Base-by-base conservation (phyloP, 2,888 invertebrate genomes). In the Orthosia gothica region DNA sequence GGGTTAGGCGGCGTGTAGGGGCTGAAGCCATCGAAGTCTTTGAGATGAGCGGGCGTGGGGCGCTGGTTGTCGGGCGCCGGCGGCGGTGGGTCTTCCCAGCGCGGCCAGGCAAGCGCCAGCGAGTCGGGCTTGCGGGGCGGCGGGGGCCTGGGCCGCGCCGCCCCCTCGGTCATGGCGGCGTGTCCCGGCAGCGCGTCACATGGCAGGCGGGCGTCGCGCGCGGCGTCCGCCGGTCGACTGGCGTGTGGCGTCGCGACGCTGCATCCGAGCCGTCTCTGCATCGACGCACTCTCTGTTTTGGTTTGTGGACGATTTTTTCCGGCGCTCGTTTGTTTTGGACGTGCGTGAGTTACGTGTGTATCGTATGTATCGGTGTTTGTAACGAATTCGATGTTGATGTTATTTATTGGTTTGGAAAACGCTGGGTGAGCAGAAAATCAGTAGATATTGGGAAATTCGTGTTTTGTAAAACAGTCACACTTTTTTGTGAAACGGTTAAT, bases 1-100 rank as follows among this genome's bases (percentile, higher is more conserved):
- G 96, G 87, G 92, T 95, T 94, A 80, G 97, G 97, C 81, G 97
- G 97, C 57, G 96, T 96, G 92, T 97, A 97, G 61, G 97, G 95
- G 78, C 97, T 95, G 93, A 97, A 97, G 76, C 92, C 93, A 87
- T 93, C 93, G 87, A 96, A 95, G 84, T 94, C 93, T 78, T 92
- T 89, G 18, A 94, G 91, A 40, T 92, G 90, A 89, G 87, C 58
- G 90, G 87, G 64, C 73, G 83, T 80, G 65, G 89, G 85, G 16
- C 87, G 88, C 58, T 87, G 85, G 47, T 89, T 85, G 80, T 94
- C 96, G 55, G 96, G 96, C 82, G 96, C 96, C 23, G 96, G 96
- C 65, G 97, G 96, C 71, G 96, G 96, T n/a, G 96, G 96, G 84
- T 96, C 96, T 59, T 96, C 96, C 93, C 95, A 94, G 88, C 94